Percentiles rank a stretch among this genome's conserved stretches.
Conservation (phyloP, 1,140 invertebrate species). For the Pseudomyrmex dendroicus region DNA sequence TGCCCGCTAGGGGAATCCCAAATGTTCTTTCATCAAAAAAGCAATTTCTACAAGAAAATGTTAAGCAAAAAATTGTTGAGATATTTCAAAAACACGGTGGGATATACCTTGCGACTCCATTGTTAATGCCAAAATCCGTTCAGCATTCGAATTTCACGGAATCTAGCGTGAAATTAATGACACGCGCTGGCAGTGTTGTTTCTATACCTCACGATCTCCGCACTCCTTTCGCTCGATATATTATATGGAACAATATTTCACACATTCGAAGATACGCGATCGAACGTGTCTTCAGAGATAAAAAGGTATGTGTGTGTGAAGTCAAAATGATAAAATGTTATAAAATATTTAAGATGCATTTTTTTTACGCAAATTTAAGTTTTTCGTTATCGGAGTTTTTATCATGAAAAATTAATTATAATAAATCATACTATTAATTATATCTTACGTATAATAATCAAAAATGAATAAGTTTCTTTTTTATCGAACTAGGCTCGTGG, state of each 20-base stretch:
- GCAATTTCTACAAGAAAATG: slow-evolving; percentile 75
- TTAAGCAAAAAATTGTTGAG: slow-evolving; percentile 85
- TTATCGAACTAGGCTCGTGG: slow-evolving; percentile 85
- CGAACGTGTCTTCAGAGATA: slow-evolving; percentile 94
- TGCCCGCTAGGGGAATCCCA: slow-evolving; percentile 80
- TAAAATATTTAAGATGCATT: too few species aligned
- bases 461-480: not conserved
- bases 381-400: too few species aligned
- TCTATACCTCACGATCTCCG: slow-evolving; percentile 92
- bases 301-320: slow-evolving; percentile 86
- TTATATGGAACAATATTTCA: slow-evolving; percentile 92
- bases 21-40: slow-evolving; percentile 68
- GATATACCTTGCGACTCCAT: slow-evolving; percentile 89
- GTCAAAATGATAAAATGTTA: too few species aligned
- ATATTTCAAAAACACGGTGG: slow-evolving; percentile 93
- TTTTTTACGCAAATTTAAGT: too few species aligned
- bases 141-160: slow-evolving; percentile 86
- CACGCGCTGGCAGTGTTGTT: slow-evolving; percentile 92
- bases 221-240: slow-evolving; percentile 92
- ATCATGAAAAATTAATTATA: too few species aligned
- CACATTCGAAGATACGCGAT: slow-evolving; percentile 94
- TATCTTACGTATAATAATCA: not conserved
- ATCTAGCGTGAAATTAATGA: slow-evolving; percentile 92
- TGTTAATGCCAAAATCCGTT: slow-evolving; percentile 90
- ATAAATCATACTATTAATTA: too few species aligned